Percentiles rank a stretch among this genome's conserved stretches.
phyloP scores from a whole-genome alignment of 2,797 vertebrate species.

The Tenualosa ilisha region DNA sequence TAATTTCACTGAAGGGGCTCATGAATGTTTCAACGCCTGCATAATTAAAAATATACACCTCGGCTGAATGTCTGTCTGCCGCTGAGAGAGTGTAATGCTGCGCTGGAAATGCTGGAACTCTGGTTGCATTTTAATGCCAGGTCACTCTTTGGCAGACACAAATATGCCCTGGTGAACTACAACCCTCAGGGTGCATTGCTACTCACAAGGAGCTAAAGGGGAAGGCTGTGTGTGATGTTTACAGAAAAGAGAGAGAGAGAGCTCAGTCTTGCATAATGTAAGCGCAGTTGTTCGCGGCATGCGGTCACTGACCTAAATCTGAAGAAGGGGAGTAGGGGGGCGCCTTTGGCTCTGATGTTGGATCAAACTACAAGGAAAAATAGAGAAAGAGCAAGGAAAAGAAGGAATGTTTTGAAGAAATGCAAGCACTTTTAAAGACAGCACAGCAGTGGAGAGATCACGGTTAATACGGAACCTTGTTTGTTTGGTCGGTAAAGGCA shows the following conservation, averaged over 20 bases:
- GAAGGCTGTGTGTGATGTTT: slow-evolving; percentile 35
- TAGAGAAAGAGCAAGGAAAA: not conserved
- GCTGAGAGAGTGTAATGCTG: not conserved
- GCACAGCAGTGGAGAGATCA: not conserved
- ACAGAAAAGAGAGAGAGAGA: slow-evolving; percentile 27
- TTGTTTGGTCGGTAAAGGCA: not conserved
- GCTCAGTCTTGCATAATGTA: slow-evolving; percentile 59
- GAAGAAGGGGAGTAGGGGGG: slow-evolving; percentile 40
- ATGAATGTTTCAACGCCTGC: slow-evolving; percentile 1
- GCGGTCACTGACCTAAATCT: slow-evolving; percentile 67
- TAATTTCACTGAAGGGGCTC: not conserved
- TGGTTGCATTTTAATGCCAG: not conserved
- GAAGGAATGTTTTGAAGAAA: not conserved
- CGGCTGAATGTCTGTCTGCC: not conserved
- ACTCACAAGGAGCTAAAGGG: not conserved
- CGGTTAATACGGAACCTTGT: not conserved
- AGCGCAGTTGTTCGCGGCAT: slow-evolving; percentile 47
- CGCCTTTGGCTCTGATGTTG: not conserved
- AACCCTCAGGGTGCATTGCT: not conserved
- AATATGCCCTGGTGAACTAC: not conserved
- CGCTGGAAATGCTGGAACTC: not conserved
- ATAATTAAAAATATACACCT: not conserved
- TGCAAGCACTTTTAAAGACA: not conserved
- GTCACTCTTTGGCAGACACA: not conserved
- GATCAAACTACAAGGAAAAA: not conserved